phyloP scores from a whole-genome alignment of 2,888 invertebrate species.

The Lycophotia porphyrea region DNA sequence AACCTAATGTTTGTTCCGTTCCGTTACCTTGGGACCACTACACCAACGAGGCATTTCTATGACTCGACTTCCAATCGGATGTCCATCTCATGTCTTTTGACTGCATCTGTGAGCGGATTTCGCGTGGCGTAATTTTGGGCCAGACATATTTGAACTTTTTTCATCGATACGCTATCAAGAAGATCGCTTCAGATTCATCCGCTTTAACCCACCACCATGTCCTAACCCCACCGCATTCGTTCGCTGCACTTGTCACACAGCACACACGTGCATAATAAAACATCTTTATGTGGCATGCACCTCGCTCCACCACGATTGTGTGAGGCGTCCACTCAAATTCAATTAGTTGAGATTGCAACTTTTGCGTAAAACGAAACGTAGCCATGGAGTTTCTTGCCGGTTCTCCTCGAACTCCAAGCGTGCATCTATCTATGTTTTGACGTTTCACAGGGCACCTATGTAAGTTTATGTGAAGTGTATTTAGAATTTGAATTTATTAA shows the following conservation, averaged over 20 bases:
- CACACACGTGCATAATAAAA: constrained; percentile 68
- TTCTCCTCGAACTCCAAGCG: no score
- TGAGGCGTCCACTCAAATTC: constrained; percentile 55
- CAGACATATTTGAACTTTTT: background rate
- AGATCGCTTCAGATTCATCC: constrained; percentile 7
- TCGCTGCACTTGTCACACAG: constrained; percentile 70
- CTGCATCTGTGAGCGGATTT: background rate
- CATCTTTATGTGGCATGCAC: constrained; percentile 65
- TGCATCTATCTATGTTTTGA: background rate
- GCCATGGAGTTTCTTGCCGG: background rate
- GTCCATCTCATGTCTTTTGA: background rate
- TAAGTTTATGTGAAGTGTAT: background rate
- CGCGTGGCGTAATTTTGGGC: background rate
- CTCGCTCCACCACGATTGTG: constrained; percentile 50
- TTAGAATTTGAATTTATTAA: background rate
- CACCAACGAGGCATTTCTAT: background rate
- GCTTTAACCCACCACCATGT: constrained; percentile 19
- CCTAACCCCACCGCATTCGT: constrained; percentile 45
- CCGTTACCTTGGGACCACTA: background rate
- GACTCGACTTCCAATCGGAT: background rate
- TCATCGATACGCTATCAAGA: background rate
- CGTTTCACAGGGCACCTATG: background rate
- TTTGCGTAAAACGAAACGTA: constrained; percentile 36
- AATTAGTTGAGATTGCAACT: constrained; percentile 59
- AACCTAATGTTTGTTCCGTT: no score